A percentile compares a stretch with the other conserved stretches of the same genome.
Evolutionary conservation across 2,888 invertebrate genomes (phyloP).

Genomic region (Macropis europaea): DNA sequence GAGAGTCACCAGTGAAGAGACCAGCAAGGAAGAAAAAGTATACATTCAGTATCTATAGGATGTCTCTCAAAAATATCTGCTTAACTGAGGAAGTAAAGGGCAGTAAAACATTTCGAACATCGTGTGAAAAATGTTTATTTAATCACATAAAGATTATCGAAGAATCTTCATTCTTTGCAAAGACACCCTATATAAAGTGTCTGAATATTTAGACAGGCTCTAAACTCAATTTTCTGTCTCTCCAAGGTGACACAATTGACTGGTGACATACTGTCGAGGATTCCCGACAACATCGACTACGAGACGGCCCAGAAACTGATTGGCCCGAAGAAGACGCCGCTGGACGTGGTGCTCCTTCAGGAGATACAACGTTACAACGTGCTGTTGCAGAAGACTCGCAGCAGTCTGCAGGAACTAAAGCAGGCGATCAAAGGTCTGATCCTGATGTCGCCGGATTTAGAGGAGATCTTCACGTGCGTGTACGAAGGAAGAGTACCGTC

Average conservation of each 20-base stretch:
- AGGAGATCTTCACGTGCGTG: conserved; percentile 90
- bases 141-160: too few species aligned
- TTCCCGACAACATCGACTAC: conserved; percentile 88
- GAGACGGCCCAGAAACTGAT: conserved; percentile 88
- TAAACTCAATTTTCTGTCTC: not conserved
- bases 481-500: conserved; percentile 90
- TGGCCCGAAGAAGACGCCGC: conserved; percentile 87
- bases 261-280: conserved; percentile 86
- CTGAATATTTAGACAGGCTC: too few species aligned
- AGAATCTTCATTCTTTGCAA: too few species aligned
- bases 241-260: conserved; percentile 84
- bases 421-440: conserved; percentile 92
- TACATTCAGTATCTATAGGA: too few species aligned
- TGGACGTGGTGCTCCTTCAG: conserved; percentile 92
- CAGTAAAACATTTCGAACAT: too few species aligned
- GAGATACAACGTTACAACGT: conserved; percentile 87
- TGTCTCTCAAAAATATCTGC: too few species aligned
- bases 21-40: conserved; percentile 87
- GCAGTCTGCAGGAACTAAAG: conserved; percentile 85
- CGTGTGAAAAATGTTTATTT: too few species aligned
- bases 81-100: too few species aligned
- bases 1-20: conserved; percentile 81
- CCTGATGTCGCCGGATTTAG: conserved; percentile 92
- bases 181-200: too few species aligned
- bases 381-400: conserved; percentile 82